Percentiles rank a stretch among this genome's conserved stretches.
phyloP scores from a whole-genome alignment of 2,888 invertebrate species.

The Latrodectus hesperus region DNA sequence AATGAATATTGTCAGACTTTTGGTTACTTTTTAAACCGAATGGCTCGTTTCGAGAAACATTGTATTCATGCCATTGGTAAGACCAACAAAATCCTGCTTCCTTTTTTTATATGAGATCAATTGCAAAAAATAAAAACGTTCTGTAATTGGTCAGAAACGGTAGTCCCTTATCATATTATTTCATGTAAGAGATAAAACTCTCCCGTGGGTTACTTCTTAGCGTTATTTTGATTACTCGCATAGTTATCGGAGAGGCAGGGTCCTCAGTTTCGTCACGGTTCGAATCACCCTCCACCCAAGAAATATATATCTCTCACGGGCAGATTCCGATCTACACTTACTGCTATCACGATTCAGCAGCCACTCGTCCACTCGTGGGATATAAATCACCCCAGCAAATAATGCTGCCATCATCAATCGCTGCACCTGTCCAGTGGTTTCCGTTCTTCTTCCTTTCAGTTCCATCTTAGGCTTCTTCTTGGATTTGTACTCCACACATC shows the following conservation, averaged over 20 bases:
- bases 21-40: no score
- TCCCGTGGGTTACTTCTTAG: no score
- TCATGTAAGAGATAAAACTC: no score
- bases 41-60: no score
- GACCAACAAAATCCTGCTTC: no score
- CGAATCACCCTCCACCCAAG: neutral
- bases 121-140: no score
- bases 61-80: no score
- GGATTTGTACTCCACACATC: neutral
- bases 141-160: no score
- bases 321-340: neutral
- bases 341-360: neutral
- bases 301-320: neutral
- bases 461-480: neutral
- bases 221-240: neutral
- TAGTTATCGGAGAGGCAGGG: no score
- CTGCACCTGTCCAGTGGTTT: neutral
- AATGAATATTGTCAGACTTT: no score
- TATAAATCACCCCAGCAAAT: constrained; percentile 15
- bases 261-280: neutral
- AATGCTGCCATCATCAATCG: neutral
- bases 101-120: no score
- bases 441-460: neutral
- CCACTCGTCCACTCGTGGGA: neutral
- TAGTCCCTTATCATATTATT: no score